Conservation (phyloP, 2,797 vertebrate species). For the Eremophila alpestris region DNA sequence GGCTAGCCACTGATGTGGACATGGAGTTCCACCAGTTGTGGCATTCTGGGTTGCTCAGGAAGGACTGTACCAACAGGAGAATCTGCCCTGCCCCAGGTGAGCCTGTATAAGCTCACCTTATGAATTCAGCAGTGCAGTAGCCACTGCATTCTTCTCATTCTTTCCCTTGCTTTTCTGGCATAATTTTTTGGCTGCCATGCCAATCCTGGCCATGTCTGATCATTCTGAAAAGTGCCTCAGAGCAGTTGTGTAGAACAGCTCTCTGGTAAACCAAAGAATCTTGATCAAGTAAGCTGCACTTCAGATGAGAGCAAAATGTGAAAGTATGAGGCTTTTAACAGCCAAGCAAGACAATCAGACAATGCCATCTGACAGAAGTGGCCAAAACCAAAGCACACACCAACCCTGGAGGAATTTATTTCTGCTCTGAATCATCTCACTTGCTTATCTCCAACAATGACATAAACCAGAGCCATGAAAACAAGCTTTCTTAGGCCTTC, state of each 20-base stretch:
- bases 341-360: not conserved
- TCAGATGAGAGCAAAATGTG: not conserved
- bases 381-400: slow-evolving; percentile 1
- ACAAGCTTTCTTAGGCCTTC: slow-evolving; percentile 9
- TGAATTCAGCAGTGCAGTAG: not conserved
- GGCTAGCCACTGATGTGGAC: not conserved
- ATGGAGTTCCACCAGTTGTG: accelerated
- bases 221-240: not conserved
- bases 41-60: not conserved
- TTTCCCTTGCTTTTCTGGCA: not conserved
- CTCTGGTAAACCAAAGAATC: not conserved
- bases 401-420: not conserved
- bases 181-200: not conserved
- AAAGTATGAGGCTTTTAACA: not conserved
- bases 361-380: slow-evolving; percentile 16
- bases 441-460: slow-evolving; percentile 17
- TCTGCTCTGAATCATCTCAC: slow-evolving; percentile 24
- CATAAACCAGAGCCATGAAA: slow-evolving; percentile 14
- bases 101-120: not conserved
- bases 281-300: not conserved
- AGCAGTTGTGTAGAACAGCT: not conserved
- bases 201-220: not conserved
- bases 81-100: not conserved
- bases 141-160: not conserved
- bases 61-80: not conserved